Evolutionary conservation across 2,113 vertebrate species (phyloP).

Genomic region (Blennius ocellaris): DNA sequence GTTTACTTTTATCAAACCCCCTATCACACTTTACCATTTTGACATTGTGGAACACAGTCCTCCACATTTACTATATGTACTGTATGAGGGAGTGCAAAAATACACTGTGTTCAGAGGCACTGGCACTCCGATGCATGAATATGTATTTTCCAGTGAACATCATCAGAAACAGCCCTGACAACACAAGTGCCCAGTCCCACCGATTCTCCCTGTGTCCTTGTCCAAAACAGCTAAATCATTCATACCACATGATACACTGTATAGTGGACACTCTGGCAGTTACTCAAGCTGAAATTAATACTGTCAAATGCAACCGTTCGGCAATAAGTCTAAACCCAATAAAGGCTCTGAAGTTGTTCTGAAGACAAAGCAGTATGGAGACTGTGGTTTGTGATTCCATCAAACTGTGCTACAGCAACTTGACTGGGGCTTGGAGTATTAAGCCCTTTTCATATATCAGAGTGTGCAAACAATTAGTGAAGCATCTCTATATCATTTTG

Average conservation of each 20-base stretch:
- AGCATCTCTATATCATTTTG: neutral
- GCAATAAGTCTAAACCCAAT: neutral
- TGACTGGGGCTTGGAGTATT: neutral
- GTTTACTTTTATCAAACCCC: conserved; percentile 10
- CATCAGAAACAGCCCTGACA: conserved; percentile 10
- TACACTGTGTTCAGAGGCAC: neutral
- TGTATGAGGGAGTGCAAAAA: too few species aligned
- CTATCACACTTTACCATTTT: neutral
- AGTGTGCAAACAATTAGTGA: too few species aligned
- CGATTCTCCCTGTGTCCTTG: neutral
- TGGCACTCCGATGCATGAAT: conserved; percentile 5
- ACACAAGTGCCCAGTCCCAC: neutral
- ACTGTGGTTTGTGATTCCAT: neutral
- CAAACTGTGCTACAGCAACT: neutral
- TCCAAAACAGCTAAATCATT: neutral
- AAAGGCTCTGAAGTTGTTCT: neutral
- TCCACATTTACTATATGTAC: neutral
- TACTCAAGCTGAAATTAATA: neutral
- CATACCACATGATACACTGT: neutral
- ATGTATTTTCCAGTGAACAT: conserved; percentile 19
- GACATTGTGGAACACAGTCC: neutral
- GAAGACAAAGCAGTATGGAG: neutral
- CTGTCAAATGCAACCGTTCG: neutral
- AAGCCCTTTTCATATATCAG: neutral
- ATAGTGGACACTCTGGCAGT: neutral